Percentiles rank a stretch among this genome's conserved stretches.
phyloP scores from a whole-genome alignment of 1,140 invertebrate genomes.

The Telenomus remus region DNA sequence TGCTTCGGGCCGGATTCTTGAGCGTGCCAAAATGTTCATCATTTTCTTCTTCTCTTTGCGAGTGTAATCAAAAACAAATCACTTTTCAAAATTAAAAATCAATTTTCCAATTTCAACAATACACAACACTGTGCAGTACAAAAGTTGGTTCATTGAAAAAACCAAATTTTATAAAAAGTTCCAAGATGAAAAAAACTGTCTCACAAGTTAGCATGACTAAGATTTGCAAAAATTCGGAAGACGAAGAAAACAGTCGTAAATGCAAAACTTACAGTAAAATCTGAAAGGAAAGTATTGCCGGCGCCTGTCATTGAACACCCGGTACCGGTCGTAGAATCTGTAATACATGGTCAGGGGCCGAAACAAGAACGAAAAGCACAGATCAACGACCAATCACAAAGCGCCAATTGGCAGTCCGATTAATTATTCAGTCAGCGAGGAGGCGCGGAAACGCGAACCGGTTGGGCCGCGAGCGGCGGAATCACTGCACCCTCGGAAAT shows the following conservation, averaged over 20 bases:
- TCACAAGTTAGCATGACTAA: too few relatives aligned
- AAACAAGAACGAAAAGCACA: slow-evolving; percentile 1
- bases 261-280: slow-evolving; percentile 71
- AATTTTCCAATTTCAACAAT: too few relatives aligned
- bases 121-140: too few relatives aligned
- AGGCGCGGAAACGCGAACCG: slow-evolving; percentile 10
- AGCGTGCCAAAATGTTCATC: too few relatives aligned
- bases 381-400: not conserved
- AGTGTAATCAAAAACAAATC: too few relatives aligned
- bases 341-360: slow-evolving; percentile 67
- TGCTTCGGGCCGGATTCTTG: not conserved
- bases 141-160: too few relatives aligned
- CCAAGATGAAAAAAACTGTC: too few relatives aligned
- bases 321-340: slow-evolving; percentile 73
- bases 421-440: slow-evolving; percentile 10
- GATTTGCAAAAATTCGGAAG: not conserved
- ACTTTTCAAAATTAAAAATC: too few relatives aligned
- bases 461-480: slow-evolving; percentile 27
- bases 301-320: slow-evolving; percentile 68
- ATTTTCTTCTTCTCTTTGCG: too few relatives aligned
- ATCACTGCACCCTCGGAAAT: slow-evolving; percentile 32
- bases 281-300: slow-evolving; percentile 67
- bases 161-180: too few relatives aligned
- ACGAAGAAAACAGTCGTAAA: slow-evolving; percentile 8
- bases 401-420: not conserved